phyloP scores from a whole-genome alignment of 2,888 invertebrate genomes.

The Nezara viridula region DNA sequence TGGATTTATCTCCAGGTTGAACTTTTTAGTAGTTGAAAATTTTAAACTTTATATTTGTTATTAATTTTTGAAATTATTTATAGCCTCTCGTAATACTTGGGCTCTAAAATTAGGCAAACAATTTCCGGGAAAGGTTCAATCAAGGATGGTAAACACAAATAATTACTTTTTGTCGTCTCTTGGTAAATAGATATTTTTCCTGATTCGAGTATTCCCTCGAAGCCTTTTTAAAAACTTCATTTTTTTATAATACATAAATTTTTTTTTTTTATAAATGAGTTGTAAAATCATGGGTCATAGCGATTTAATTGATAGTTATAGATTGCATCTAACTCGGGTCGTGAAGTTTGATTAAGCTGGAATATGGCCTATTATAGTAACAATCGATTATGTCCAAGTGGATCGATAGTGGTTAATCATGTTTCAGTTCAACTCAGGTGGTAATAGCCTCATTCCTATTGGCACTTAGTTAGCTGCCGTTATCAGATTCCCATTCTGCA shows the following conservation, averaged over 20 bases:
- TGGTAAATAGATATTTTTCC: background rate
- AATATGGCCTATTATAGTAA: background rate
- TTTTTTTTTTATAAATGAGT: background rate
- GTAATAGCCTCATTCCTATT: background rate
- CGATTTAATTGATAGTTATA: background rate
- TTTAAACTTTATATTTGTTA: background rate
- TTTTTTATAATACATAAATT: background rate
- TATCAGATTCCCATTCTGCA: background rate
- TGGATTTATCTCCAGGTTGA: too few relatives aligned
- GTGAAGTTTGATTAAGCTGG: background rate
- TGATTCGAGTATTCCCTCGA: background rate
- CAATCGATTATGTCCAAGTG: background rate
- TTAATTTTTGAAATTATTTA: background rate
- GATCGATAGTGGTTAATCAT: constrained; percentile 1
- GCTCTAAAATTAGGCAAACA: background rate
- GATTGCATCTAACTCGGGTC: background rate
- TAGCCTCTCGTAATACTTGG: background rate
- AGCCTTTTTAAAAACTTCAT: background rate
- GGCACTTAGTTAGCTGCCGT: background rate
- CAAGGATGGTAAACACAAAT: background rate
- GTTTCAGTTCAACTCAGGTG: background rate
- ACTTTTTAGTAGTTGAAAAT: too few relatives aligned
- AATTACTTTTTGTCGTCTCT: constrained; percentile 9
- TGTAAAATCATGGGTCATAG: too few relatives aligned
- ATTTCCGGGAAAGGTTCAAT: background rate